Evolutionary conservation across 2,797 vertebrate species (phyloP).

Genomic region (Oryzias sinensis): DNA sequence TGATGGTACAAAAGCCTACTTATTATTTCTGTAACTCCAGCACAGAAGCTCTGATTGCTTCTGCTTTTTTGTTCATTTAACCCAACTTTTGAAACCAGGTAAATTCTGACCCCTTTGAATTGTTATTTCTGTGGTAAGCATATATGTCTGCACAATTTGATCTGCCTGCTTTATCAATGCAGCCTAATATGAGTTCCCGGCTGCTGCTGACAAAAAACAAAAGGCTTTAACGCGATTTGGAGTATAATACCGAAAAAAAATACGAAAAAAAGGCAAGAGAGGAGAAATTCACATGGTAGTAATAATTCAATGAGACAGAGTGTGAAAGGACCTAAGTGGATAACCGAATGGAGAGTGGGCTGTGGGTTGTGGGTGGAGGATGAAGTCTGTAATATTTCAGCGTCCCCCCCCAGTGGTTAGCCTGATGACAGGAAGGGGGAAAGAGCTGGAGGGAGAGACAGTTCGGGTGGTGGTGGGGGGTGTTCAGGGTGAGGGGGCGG

Average conservation of each 20-base stretch:
- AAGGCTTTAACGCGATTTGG: conserved; percentile 44
- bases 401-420: conserved; percentile 57
- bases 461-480: conserved; percentile 26
- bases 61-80: background rate
- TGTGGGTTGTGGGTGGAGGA: conserved; percentile 49
- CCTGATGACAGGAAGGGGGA: conserved; percentile 50
- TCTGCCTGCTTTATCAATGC: conserved; percentile 15
- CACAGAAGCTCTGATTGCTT: background rate
- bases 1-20: background rate
- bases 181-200: conserved; percentile 15
- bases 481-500: background rate
- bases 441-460: conserved; percentile 36
- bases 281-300: conserved; percentile 46
- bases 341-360: conserved; percentile 59
- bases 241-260: conserved; percentile 3
- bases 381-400: conserved; percentile 71
- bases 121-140: conserved; percentile 7
- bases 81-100: background rate
- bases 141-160: conserved; percentile 1
- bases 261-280: background rate
- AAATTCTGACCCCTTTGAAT: conserved; percentile 9
- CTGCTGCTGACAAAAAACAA: conserved; percentile 40
- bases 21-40: background rate
- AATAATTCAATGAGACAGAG: conserved; percentile 66
- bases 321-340: conserved; percentile 67